phyloP scores from a whole-genome alignment of 2,888 invertebrate genomes.

The Folsomia manolachei region DNA sequence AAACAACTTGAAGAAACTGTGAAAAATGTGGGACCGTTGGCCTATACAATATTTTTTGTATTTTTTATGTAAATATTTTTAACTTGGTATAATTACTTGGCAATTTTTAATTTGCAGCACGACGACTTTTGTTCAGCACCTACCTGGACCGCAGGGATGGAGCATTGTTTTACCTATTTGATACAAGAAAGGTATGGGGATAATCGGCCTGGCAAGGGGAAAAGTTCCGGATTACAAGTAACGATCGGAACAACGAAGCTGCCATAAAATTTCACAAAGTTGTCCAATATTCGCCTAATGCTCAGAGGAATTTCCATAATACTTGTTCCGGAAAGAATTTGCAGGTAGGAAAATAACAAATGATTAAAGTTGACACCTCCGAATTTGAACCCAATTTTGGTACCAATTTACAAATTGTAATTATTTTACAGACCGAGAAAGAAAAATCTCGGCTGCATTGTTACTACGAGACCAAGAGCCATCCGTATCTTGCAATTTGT shows the following conservation, averaged over 20 bases:
- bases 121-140: not conserved
- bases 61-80: too few species aligned
- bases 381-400: too few species aligned
- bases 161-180: not conserved
- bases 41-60: too few species aligned
- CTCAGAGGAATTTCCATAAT: not conserved
- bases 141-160: not conserved
- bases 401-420: not conserved
- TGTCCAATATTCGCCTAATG: not conserved
- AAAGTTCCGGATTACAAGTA: too few species aligned
- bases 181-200: not conserved
- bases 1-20: too few species aligned
- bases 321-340: not conserved
- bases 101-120: too few species aligned
- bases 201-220: not conserved
- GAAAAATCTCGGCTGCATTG: constrained; percentile 27
- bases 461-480: constrained; percentile 19
- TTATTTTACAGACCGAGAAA: constrained; percentile 20
- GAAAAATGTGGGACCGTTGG: too few species aligned
- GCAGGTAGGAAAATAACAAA: too few species aligned
- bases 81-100: too few species aligned
- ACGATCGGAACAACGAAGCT: not conserved
- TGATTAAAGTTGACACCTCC: not conserved
- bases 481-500: constrained; percentile 28
- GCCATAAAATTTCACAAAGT: not conserved